Evolutionary conservation across 1,140 invertebrate species (phyloP), one percentile per base, ranked within the genome.

Genomic region (Halesus radiatus): DNA sequence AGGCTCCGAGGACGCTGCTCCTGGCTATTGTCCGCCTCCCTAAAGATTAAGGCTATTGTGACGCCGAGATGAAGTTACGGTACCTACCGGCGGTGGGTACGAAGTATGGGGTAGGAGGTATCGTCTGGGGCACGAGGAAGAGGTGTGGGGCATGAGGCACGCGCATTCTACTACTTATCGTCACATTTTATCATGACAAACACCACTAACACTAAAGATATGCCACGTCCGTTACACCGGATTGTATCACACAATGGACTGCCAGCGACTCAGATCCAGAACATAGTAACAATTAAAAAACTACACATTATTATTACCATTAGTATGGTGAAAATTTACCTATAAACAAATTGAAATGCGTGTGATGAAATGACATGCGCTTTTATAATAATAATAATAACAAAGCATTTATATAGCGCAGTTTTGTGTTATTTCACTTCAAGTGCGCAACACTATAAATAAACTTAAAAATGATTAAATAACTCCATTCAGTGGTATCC

Each of bases 181-280:
- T 75, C 72, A 58, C 72, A 75, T 75, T 78, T 78, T 78, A 78
- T 66, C 60, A 78, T 78, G 76, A 66, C 62, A 78, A 78, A 78
- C 76, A 76, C 60, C 73, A 76, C 60, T 78, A 78, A 78, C 60
- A 66, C 62, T 68, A 68, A 78, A 78, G 76, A 64, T 78, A 78
- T 78, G 76, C 76, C 77, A 79, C 77, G 77, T 79, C 77, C 77
- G 77, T 72, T 79, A 79, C 77, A 66, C 77, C 60, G 66, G 60
- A 79, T 79, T 79, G 77, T 79, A 79, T 79, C 77, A 73, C 77
- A 79, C 77, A 79, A 72, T 73, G 45, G 66, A 20, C 77, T 58
- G 77, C 23, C 52, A 22, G 50, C n/a, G 53, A 64, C 60, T 20
- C 76, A 53, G 56, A 64, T 1, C 20, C 75, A 18, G 2, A 66